Evolutionary conservation across 2,888 invertebrate genomes (phyloP), one percentile per base, ranked within the genome.

Genomic region (Crossocerus cetratus): DNA sequence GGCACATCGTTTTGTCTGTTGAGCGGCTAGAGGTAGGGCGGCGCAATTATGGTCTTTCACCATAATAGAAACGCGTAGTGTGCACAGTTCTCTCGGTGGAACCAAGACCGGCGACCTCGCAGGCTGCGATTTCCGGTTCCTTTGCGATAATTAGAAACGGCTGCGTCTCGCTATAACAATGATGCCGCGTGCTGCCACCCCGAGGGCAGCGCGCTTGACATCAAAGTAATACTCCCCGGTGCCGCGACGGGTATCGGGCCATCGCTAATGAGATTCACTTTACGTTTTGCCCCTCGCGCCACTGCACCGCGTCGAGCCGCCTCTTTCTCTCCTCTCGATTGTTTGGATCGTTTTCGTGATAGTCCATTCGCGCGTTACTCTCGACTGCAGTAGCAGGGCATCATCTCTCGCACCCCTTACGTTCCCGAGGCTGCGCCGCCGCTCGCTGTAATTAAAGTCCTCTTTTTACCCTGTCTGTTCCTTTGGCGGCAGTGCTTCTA

Each of bases 261-360:
- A 85, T 82, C 85, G 87, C 85, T 87, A 88, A 90, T 90, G 89
- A 88, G 90, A 90, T 90, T 90, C 89, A 89, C 88, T 89, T 88
- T 87, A 86, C 86, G 83, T 84, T 86, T 85, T 86, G 84, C 83
- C 84, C 87, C 82, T 80, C 76, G 73, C 73, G 72, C 81, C 49
- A 55, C 64, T 72, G 57, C 70, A 59, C 23, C 57, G 14, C 63
- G 62, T 45, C 56, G 62, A 16, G 61, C 58, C 60, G 55, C 5
- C 11, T 2, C 14, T 13, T 43, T 22, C 65, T 62, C 66, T 56
- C 56, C 56, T 55, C 49, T 82, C 83, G 83, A 84, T 85, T 80
- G 83, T 84, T 83, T 82, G 77, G 76, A 81, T 76, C 77, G 78
- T 74, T 76, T 59, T 76, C 74, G 71, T 75, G 83, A 83, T 78